Percentiles rank a stretch among this genome's conserved stretches.
These are phyloP conservation scores for Glaucomys volans DNA, from an alignment of 2,113 vertebrate species.

Conservation along the genomic window DNA sequence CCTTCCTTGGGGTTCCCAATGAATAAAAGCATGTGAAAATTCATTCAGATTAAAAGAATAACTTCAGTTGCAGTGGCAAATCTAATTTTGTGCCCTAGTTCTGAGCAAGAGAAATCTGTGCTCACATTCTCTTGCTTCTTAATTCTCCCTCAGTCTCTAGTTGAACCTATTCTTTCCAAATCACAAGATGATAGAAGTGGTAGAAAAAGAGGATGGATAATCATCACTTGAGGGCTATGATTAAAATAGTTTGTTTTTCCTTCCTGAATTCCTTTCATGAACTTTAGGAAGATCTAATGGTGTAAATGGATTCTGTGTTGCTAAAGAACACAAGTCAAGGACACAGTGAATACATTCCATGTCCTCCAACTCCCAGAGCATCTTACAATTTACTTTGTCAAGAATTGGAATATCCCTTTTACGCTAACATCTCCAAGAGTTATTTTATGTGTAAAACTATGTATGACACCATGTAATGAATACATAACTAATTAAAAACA, in stretches of 20 bases:
- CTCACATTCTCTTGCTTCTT: not conserved
- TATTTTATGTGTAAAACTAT: not conserved
- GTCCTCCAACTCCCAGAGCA: not conserved
- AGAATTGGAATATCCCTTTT: not conserved
- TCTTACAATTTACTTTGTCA: not conserved
- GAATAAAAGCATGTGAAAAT: not conserved
- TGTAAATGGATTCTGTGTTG: not conserved
- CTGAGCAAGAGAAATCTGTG: constrained; percentile 9
- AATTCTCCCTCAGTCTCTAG: not conserved
- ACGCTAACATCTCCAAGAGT: not conserved
- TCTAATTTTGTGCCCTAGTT: constrained; percentile 19
- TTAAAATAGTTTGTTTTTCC: not conserved
- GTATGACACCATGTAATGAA: not conserved
- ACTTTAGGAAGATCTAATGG: not conserved
- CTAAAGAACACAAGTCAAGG: not conserved
- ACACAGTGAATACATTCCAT: not conserved
- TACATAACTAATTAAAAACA: not conserved
- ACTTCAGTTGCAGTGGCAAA: not conserved
- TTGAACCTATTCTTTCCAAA: not conserved
- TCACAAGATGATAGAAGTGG: not conserved
- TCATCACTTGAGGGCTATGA: not conserved
- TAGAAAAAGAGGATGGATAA: not conserved
- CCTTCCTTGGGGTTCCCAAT: not conserved
- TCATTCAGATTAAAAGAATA: not conserved
- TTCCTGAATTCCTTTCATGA: not conserved